Evolutionary conservation across 1,140 invertebrate species (phyloP).

Genomic region (Asbolus verrucosus): DNA sequence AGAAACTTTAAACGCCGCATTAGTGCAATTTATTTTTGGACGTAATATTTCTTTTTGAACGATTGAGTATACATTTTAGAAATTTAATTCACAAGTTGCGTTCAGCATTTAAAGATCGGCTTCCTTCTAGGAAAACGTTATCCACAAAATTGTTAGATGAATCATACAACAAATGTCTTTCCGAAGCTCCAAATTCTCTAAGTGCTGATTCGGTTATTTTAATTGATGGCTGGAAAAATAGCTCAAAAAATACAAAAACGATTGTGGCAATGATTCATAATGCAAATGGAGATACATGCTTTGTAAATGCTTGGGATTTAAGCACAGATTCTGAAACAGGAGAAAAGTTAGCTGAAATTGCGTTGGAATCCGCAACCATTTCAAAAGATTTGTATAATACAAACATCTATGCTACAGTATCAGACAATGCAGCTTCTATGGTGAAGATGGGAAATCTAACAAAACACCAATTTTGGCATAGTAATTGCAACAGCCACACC

Average conservation of each 20-base stretch:
- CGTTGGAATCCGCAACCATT: background rate
- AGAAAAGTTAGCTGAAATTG: conserved; percentile 4
- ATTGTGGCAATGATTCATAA: background rate
- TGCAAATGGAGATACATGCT: background rate
- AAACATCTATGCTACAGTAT: background rate
- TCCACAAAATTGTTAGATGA: background rate
- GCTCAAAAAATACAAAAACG: background rate
- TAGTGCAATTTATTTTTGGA: background rate
- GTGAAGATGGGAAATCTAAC: conserved; percentile 5
- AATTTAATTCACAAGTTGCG: background rate
- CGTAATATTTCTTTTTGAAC: background rate
- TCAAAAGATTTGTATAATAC: conserved; percentile 3
- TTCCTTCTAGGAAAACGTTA: background rate
- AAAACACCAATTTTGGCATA: background rate
- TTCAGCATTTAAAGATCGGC: background rate
- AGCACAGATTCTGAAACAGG: background rate
- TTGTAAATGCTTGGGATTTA: conserved; percentile 7
- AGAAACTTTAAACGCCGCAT: background rate
- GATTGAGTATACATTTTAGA: background rate
- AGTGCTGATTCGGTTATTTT: background rate
- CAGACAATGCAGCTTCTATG: conserved; percentile 3
- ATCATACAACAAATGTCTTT: background rate
- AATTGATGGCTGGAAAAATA: conserved; percentile 46
- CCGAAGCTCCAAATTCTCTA: background rate
- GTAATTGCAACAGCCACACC: conserved; percentile 12